These are phyloP conservation scores for Dynastes tityus DNA, from an alignment of 2,888 invertebrate species.

Conservation along the genomic window DNA sequence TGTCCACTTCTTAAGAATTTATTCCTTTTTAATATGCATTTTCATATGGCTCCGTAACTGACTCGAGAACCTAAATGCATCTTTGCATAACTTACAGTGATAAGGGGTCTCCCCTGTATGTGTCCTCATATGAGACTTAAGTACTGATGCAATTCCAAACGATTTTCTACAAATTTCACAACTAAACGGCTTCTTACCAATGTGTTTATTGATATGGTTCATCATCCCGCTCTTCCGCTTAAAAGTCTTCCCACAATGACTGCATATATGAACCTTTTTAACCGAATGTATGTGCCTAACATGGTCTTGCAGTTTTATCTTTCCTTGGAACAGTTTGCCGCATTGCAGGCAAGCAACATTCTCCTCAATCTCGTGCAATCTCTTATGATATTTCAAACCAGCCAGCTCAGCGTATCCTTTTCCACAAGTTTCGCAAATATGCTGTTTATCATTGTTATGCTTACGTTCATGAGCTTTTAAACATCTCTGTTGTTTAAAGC, in stretches of 20 bases:
- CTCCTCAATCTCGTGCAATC: not conserved
- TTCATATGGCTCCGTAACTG: constrained; percentile 10
- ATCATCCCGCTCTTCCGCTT: not conserved
- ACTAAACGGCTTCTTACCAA: constrained; percentile 18
- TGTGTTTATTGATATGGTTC: constrained; percentile 16
- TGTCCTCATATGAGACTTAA: constrained; percentile 18
- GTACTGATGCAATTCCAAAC: not conserved
- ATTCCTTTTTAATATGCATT: not conserved
- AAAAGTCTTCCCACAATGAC: constrained; percentile 9
- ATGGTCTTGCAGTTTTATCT: not conserved
- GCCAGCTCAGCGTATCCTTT: not conserved
- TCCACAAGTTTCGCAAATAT: not conserved
- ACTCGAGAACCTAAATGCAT: constrained; percentile 5
- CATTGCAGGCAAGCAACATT: not conserved
- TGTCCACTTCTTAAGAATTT: not conserved
- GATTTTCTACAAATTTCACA: constrained; percentile 30
- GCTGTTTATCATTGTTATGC: not conserved
- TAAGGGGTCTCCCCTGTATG: constrained; percentile 29
- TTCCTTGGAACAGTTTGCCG: not conserved
- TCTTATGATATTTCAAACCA: not conserved
- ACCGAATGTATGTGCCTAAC: not conserved
- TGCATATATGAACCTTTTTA: not conserved
- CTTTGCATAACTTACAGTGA: not conserved
- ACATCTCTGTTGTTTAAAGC: not conserved
- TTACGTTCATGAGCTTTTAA: not conserved